Conservation (phyloP, 2,888 invertebrate genomes). For the Entomobrya proxima region DNA sequence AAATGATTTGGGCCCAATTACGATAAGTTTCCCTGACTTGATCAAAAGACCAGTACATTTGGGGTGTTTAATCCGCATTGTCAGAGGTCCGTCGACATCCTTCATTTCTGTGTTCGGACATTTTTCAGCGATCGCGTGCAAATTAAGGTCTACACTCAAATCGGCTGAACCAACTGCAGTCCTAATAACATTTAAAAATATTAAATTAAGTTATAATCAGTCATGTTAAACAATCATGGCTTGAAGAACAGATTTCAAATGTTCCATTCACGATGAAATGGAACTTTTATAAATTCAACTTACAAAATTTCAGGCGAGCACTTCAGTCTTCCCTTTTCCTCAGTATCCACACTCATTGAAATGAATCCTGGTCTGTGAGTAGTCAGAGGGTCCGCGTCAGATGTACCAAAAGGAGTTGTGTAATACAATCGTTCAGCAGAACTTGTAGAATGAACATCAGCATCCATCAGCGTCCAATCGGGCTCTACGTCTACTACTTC, state of each 20-base stretch:
- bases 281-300: too few species aligned
- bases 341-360: neutral
- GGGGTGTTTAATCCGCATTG: neutral
- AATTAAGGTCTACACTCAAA: neutral
- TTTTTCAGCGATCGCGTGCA: neutral
- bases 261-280: too few species aligned
- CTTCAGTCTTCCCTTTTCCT: neutral
- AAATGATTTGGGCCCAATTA: conserved; percentile 28
- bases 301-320: neutral
- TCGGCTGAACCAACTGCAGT: neutral
- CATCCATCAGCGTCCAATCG: neutral
- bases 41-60: conserved; percentile 6
- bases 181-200: too few species aligned
- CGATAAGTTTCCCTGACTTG: neutral
- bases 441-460: neutral
- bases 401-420: neutral
- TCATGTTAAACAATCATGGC: neutral
- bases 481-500: neutral
- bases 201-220: too few species aligned
- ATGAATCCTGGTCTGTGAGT: neutral
- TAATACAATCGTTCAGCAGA: neutral
- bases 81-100: neutral
- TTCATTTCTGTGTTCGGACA: conserved; percentile 7
- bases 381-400: too few species aligned
- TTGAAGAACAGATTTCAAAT: neutral